Evolutionary conservation across 2,113 vertebrate genomes (phyloP).

Genomic region (Kryptolebias marmoratus): DNA sequence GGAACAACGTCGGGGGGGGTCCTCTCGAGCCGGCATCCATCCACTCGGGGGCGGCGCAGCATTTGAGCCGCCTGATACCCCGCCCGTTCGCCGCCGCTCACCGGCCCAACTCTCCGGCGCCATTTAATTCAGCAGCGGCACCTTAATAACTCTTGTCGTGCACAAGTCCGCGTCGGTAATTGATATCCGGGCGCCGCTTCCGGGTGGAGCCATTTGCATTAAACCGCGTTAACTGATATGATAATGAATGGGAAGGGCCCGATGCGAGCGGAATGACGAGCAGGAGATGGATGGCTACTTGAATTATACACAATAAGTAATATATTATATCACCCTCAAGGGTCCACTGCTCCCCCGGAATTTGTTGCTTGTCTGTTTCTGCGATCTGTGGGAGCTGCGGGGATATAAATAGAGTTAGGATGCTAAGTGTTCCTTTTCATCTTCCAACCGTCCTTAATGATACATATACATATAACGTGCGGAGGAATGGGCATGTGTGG

Average conservation of each 20-base stretch:
- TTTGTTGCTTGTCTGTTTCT: slow-evolving; percentile 60
- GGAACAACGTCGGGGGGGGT: slow-evolving; percentile 65
- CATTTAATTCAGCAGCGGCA: slow-evolving; percentile 72
- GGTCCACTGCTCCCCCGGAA: slow-evolving; percentile 43
- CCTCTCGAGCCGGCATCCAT: slow-evolving; percentile 41
- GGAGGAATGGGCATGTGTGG: slow-evolving; percentile 17
- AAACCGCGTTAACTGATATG: slow-evolving; percentile 83
- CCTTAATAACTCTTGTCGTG: slow-evolving; percentile 72
- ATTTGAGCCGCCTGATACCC: slow-evolving; percentile 44
- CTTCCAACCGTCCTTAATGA: slow-evolving; percentile 24
- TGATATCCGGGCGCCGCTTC: slow-evolving; percentile 78
- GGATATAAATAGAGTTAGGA: slow-evolving; percentile 48
- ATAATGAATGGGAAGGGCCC: slow-evolving; percentile 80
- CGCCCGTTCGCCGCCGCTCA: slow-evolving; percentile 37
- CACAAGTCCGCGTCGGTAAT: slow-evolving; percentile 77
- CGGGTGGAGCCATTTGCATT: slow-evolving; percentile 82
- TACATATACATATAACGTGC: neutral
- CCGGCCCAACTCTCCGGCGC: slow-evolving; percentile 63
- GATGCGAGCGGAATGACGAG: slow-evolving; percentile 77
- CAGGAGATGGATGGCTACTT: slow-evolving; percentile 78
- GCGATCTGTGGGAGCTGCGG: slow-evolving; percentile 22
- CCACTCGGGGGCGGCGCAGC: slow-evolving; percentile 15
- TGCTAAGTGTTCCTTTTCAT: slow-evolving; percentile 35
- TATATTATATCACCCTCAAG: slow-evolving; percentile 73
- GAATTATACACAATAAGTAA: slow-evolving; percentile 81